phyloP scores from a whole-genome alignment of 2,888 invertebrate genomes.

The Philaethria dido region DNA sequence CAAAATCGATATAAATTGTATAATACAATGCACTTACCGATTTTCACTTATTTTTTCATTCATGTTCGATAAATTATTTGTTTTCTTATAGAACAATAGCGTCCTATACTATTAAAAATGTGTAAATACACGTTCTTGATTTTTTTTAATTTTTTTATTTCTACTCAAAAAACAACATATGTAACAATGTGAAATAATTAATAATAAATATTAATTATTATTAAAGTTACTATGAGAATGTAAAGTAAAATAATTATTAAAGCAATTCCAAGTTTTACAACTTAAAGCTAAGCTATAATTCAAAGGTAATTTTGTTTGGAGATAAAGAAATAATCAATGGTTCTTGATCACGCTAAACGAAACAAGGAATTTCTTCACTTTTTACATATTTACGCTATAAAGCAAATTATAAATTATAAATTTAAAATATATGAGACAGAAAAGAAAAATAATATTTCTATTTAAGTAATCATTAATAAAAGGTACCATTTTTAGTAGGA shows the following conservation, averaged over 20 bases:
- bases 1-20: too few relatives aligned
- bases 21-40: too few relatives aligned
- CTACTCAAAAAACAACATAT: too few relatives aligned
- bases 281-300: not conserved
- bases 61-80: too few relatives aligned
- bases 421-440: not conserved
- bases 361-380: slow-evolving; percentile 5
- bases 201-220: not conserved
- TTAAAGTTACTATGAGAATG: not conserved
- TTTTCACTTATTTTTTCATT: too few relatives aligned
- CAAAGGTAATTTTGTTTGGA: slow-evolving; percentile 2
- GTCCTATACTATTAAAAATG: too few relatives aligned
- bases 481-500: too few relatives aligned
- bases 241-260: not conserved
- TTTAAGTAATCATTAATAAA: too few relatives aligned
- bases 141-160: too few relatives aligned
- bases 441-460: too few relatives aligned
- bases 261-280: slow-evolving; percentile 1
- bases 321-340: slow-evolving; percentile 11
- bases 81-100: too few relatives aligned
- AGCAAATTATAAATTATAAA: not conserved
- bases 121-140: too few relatives aligned
- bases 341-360: slow-evolving; percentile 6
- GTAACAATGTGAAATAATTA: not conserved
- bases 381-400: not conserved